Evolutionary conservation across 2,113 vertebrate species (phyloP).

Genomic region (Peromyscus polionotus): DNA sequence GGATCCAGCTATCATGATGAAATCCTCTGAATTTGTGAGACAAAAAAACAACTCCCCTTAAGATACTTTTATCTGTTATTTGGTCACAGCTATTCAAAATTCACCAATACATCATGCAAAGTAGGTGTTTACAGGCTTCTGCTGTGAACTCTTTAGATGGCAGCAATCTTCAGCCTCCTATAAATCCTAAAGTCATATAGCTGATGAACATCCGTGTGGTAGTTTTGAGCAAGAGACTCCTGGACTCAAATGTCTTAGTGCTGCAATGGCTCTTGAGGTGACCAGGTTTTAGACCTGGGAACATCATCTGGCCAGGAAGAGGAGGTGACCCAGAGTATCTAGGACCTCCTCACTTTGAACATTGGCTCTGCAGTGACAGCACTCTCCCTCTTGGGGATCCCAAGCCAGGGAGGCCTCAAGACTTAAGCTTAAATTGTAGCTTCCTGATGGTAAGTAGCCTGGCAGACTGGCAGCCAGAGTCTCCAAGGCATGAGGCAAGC

Average conservation of each 20-base stretch:
- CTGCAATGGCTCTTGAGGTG: background rate
- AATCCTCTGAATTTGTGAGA: background rate
- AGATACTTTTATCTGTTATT: background rate
- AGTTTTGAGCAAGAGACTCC: conserved; percentile 14
- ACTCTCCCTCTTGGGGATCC: background rate
- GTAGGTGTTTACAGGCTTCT: background rate
- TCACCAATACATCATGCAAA: background rate
- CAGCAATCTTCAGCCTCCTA: background rate
- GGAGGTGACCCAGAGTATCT: background rate
- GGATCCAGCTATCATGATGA: background rate
- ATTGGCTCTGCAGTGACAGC: background rate
- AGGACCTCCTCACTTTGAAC: background rate
- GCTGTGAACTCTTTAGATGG: background rate
- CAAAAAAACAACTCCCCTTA: background rate
- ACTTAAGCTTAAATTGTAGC: background rate
- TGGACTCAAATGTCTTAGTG: background rate
- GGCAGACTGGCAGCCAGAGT: background rate
- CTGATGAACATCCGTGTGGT: background rate
- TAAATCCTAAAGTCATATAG: background rate
- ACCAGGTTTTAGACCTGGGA: background rate
- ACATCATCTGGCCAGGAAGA: background rate
- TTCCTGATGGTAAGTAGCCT: background rate
- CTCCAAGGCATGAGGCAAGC: background rate
- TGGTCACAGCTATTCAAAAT: background rate
- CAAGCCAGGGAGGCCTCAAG: background rate